Conservation (phyloP, 2,113 vertebrate genomes). For the Silurus asotus region DNA sequence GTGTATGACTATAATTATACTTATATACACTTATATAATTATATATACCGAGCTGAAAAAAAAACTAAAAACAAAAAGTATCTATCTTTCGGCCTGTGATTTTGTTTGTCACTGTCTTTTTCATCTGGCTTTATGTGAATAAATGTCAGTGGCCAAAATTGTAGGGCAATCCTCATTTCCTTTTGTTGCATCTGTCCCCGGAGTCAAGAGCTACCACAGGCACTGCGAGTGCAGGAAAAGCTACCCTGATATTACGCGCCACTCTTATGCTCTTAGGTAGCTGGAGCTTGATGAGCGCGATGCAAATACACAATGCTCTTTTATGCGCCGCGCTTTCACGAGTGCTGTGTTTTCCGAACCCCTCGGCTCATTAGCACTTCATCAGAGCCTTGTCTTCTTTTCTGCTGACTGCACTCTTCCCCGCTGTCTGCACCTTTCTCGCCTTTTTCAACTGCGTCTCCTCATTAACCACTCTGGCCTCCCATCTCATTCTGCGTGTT, state of each 20-base stretch:
- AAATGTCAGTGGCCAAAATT: neutral
- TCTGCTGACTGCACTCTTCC: constrained; percentile 30
- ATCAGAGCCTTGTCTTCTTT: constrained; percentile 13
- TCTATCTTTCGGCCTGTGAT: neutral
- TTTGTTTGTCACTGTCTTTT: neutral
- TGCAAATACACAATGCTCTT: constrained; percentile 9
- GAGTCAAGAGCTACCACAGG: neutral
- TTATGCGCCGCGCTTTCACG: neutral
- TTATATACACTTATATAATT: too few relatives aligned
- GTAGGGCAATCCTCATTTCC: neutral
- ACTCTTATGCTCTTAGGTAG: neutral
- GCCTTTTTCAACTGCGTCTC: constrained; percentile 27
- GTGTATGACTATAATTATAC: too few relatives aligned
- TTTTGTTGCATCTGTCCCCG: neutral
- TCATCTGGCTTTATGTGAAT: neutral
- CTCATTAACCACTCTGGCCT: constrained; percentile 21
- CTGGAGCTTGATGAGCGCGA: constrained; percentile 2
- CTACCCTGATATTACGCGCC: neutral
- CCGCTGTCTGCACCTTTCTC: constrained; percentile 25
- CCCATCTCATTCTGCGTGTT: neutral
- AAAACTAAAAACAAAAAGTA: neutral
- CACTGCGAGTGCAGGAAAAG: neutral
- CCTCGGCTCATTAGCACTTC: constrained; percentile 8
- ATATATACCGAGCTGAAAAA: too few relatives aligned
- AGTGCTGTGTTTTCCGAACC: constrained; percentile 25